A percentile compares a stretch with the other conserved stretches of the same genome.
phyloP scores from a whole-genome alignment of 2,113 vertebrate species.

The Climacteris rufus region DNA sequence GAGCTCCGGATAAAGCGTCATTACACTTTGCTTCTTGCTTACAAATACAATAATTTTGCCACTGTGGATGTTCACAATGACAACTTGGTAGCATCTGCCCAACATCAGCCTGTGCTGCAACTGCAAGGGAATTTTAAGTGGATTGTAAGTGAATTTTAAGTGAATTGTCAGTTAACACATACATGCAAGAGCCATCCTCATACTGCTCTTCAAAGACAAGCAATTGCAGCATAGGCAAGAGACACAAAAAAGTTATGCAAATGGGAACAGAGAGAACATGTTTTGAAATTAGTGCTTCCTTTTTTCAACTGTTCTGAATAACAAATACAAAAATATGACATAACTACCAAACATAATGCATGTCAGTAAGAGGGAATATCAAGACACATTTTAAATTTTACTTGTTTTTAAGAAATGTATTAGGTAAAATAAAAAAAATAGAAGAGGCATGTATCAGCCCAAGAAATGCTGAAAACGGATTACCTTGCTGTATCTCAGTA shows the following conservation, averaged over 20 bases:
- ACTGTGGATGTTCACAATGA: neutral
- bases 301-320: neutral
- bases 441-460: accelerated
- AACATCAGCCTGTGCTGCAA: neutral
- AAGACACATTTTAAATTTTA: neutral
- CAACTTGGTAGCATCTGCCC: neutral
- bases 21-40: neutral
- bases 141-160: neutral
- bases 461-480: neutral
- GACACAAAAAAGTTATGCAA: neutral
- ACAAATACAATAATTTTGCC: neutral
- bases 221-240: neutral
- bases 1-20: too few relatives aligned
- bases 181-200: neutral
- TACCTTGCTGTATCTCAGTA: neutral
- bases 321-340: neutral
- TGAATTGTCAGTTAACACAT: neutral
- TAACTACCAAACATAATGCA: neutral
- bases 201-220: neutral
- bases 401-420: neutral
- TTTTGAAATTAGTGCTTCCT: neutral
- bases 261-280: neutral
- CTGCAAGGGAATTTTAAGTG: neutral
- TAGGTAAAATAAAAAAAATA: neutral
- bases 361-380: neutral